Base-by-base conservation (phyloP, 2,113 vertebrate species). In the Propithecus coquereli region DNA sequence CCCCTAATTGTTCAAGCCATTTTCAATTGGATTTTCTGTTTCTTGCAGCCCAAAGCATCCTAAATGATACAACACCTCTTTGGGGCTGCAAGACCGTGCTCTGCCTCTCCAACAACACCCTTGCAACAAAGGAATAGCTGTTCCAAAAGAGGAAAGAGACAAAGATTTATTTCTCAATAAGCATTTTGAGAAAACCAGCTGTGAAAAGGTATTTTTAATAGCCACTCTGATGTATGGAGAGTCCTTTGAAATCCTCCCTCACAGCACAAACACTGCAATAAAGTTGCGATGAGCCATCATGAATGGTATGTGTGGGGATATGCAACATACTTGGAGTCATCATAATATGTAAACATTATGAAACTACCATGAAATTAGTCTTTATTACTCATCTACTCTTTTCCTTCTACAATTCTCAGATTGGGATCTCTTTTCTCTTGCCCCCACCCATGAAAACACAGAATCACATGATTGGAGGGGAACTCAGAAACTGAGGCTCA, bases 191-290 rank as follows among this genome's bases (percentile, higher is more conserved):
- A 90, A 97, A 97, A 91, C 18, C 34, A 94, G 86, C 86, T 90
- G 25, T 94, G 91, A 94, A 96, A 93, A 91, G 74, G 65, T 94
- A 91, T 54, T 94, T 93, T 96, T 93, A 97, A 87, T 73, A 96
- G 74, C 27, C 37, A 96, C 22, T 94, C 52, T 91, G 87, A 87
- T 93, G 40, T 43, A 94, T n/a, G 23, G 43, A 81, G 65, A 93
- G 79, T 25, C 17, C 91, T 96, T 59, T 94, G 91, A 93, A 94
- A 95, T 94, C 76, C 77, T 96, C 93, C 73, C 6, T 8, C 14
- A 30, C 23, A 74, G 43, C 68, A 93, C 84, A 94, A 97, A 96
- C 88, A 93, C 74, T 76, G 50, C 83, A 93, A 93, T 94, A 90
- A 96, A 96, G 89, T 71, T 91, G 88, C 5, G 3, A 45, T 96